phyloP scores from a whole-genome alignment of 2,113 vertebrate species.

The Mesocricetus auratus region DNA sequence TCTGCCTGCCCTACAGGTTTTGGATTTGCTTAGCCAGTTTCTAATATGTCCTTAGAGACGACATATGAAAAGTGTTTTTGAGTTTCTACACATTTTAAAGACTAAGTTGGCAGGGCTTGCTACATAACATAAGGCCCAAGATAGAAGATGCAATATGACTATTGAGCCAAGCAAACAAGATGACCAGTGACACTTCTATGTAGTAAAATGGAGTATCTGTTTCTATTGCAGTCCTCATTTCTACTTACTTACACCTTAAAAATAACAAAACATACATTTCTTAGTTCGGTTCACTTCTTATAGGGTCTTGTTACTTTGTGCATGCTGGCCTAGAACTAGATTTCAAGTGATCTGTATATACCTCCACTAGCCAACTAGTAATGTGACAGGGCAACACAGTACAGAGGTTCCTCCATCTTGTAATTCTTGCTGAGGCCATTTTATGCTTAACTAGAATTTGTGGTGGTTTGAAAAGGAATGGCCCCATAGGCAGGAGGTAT shows the following conservation, averaged over 20 bases:
- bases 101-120: neutral
- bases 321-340: neutral
- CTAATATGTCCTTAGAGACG: neutral
- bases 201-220: neutral
- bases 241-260: neutral
- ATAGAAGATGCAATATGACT: neutral
- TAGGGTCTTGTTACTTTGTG: neutral
- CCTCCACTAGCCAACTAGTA: neutral
- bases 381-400: neutral
- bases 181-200: neutral
- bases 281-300: neutral
- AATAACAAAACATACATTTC: neutral
- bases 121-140: neutral
- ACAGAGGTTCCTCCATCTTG: neutral
- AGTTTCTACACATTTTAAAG: neutral
- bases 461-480: too few species aligned
- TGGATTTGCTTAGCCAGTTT: neutral
- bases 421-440: neutral
- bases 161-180: neutral
- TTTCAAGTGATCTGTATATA: neutral
- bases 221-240: neutral
- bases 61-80: neutral
- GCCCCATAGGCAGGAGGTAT: too few species aligned
- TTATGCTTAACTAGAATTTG: neutral
- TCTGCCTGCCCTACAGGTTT: neutral